Evolutionary conservation across 2,888 invertebrate genomes (phyloP).

Genomic region (Tetranychus piercei): DNA sequence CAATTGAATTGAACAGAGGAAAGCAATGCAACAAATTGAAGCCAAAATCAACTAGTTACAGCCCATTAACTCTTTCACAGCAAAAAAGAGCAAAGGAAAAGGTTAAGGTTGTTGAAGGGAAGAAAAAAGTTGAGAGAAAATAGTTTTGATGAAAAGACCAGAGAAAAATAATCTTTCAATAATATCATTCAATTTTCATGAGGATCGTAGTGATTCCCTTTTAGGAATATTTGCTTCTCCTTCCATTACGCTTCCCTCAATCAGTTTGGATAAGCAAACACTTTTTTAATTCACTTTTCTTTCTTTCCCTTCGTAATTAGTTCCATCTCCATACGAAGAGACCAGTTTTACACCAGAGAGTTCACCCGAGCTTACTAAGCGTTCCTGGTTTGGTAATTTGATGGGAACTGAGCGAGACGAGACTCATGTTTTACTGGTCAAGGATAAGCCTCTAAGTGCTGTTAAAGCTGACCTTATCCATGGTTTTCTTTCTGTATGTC

Average conservation of each 20-base stretch:
- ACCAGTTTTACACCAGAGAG: constrained; percentile 84
- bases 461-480: constrained; percentile 93
- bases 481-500: constrained; percentile 60
- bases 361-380: constrained; percentile 86
- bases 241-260: no score
- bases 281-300: constrained; percentile 4
- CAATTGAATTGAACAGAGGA: no score
- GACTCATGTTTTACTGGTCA: constrained; percentile 78
- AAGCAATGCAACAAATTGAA: no score
- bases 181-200: no score
- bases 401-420: constrained; percentile 92
- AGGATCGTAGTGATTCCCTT: no score
- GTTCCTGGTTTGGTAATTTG: constrained; percentile 95
- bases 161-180: no score
- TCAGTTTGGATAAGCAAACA: not conserved
- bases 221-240: no score
- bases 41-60: not conserved
- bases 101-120: no score
- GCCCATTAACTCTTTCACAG: not conserved
- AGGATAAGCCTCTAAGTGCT: constrained; percentile 72
- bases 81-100: no score
- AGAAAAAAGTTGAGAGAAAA: no score
- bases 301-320: constrained; percentile 25
- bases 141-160: not conserved
- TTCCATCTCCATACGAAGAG: constrained; percentile 53